phyloP scores from a whole-genome alignment of 1,140 invertebrate genomes.

The Tetranychus urticae region DNA sequence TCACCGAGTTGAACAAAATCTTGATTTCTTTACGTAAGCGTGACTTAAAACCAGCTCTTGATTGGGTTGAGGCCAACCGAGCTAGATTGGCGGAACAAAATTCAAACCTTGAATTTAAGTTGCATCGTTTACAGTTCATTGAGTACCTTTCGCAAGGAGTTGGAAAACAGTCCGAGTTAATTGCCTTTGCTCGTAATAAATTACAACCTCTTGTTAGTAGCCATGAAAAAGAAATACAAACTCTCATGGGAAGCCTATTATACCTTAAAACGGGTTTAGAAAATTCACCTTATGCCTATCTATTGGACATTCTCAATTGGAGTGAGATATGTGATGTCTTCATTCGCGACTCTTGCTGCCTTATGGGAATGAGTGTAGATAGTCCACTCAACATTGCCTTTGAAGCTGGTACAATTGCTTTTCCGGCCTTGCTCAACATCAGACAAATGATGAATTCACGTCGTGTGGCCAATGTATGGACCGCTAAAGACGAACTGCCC shows the following conservation, averaged over 20 bases:
- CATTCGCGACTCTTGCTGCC: constrained; percentile 65
- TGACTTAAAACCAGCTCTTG: constrained; percentile 54
- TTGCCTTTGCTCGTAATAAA: constrained; percentile 57
- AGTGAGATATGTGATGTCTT: constrained; percentile 69
- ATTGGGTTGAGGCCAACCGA: constrained; percentile 28
- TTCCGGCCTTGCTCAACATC: constrained; percentile 78
- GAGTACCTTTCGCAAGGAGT: constrained; percentile 15
- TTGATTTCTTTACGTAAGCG: constrained; percentile 48
- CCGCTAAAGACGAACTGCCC: constrained; percentile 79
- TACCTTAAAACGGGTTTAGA: constrained; percentile 52
- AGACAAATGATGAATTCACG: constrained; percentile 87
- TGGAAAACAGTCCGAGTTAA: constrained; percentile 36
- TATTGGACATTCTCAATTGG: constrained; percentile 50
- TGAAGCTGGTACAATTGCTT: constrained; percentile 69
- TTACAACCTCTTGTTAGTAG: constrained; percentile 54
- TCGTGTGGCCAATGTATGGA: constrained; percentile 82
- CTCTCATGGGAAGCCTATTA: constrained; percentile 61
- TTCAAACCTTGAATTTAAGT: constrained; percentile 48
- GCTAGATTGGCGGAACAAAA: constrained; percentile 20
- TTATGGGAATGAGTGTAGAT: constrained; percentile 69
- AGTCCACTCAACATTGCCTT: constrained; percentile 52
- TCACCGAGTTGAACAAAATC: constrained; percentile 42
- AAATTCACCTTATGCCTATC: constrained; percentile 51
- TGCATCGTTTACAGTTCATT: constrained; percentile 49
- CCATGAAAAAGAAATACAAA: constrained; percentile 68